phyloP scores from a whole-genome alignment of 2,113 vertebrate genomes.

The Poeciliopsis retropinna region DNA sequence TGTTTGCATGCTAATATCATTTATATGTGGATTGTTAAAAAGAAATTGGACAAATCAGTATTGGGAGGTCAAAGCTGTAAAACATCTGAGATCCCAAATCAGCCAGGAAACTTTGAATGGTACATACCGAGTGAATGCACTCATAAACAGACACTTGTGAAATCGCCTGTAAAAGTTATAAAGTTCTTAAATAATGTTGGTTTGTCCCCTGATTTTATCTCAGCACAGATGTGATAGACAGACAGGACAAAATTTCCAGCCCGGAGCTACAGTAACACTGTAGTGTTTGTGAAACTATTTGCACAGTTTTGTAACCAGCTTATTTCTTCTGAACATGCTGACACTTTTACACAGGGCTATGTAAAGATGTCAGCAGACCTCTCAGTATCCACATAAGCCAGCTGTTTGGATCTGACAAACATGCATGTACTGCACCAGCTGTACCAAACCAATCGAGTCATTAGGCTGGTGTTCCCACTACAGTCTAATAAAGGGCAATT shows the following conservation, averaged over 20 bases:
- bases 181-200: background rate
- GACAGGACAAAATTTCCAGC: background rate
- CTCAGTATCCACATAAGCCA: too few species aligned
- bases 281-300: background rate
- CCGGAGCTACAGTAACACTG: background rate
- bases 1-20: too few species aligned
- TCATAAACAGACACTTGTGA: background rate
- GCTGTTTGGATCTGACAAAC: background rate
- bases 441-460: too few species aligned
- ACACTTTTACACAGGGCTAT: background rate
- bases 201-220: too few species aligned
- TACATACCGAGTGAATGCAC: background rate
- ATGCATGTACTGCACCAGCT: background rate
- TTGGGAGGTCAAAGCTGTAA: too few species aligned
- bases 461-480: too few species aligned
- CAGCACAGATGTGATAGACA: background rate
- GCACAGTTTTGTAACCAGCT: background rate
- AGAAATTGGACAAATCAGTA: too few species aligned
- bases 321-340: background rate
- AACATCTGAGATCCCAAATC: too few species aligned
- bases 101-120: too few species aligned
- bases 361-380: background rate
- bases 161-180: constrained; percentile 4
- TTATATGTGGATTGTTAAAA: too few species aligned
- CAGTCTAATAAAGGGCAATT: too few species aligned